Base-by-base conservation (phyloP, 2,113 vertebrate genomes). In the Tor tambroides region DNA sequence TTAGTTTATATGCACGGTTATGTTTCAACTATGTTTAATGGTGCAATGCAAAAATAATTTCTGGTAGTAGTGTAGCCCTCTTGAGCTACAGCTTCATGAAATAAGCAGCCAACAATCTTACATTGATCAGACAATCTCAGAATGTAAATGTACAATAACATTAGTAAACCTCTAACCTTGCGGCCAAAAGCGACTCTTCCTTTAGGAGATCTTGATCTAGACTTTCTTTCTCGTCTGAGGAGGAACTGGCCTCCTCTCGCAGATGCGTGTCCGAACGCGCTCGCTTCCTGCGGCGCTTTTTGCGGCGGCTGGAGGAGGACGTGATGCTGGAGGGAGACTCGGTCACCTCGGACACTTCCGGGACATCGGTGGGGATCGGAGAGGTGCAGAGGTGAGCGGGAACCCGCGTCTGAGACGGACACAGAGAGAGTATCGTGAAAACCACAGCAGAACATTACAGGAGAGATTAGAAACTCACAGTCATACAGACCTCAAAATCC, bases 371-470 rank as follows among this genome's bases (percentile, higher is more conserved):
- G 2, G 94, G 94, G 88, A 97, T 95, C 4, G 97, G 96, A 4
- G 96, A 98, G 0, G 96, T 96, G 91, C 95, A 96, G 23, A 97
- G 93, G 85, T 92, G 56, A 12, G 93, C 92, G 3, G 96, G 96
- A 61, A 98, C 90, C 1, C 87, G 89, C 4, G 88, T 93, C 95
- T 96, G 89, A 4, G 87, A 61, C 0, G 59, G 1, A 51, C 65
- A 43, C 28, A 7, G 28, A 23, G 46, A 61, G 23, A 17, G 21
- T 12, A 43, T 76, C 15, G 14, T 49, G 54, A 41, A 28, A 41
- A 41, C 69, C 35, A 61, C 11, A 43, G n/a, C 61, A 21, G 23
- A 76, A 46, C 74, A 28, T 49, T 9, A 49, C 8, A 79, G 3
- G 5, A 79, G 76, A 32, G 26, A 21, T 11, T 32, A 23, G 21